A percentile compares a stretch with the other conserved stretches of the same genome.
Conservation (phyloP, 2,113 vertebrate genomes). For the Cyprinodon tularosa region DNA sequence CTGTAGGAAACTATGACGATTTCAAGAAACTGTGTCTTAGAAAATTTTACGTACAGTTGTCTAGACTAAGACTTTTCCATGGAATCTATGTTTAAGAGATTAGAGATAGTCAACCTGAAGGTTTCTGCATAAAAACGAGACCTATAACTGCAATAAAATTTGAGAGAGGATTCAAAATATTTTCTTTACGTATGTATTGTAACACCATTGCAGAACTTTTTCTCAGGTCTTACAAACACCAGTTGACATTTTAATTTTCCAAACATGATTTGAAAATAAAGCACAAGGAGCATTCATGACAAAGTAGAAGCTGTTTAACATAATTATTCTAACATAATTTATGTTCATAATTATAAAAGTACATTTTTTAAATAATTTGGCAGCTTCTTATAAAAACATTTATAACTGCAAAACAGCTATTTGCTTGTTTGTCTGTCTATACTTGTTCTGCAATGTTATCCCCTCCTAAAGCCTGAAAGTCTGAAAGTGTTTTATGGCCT, state of each 20-base stretch:
- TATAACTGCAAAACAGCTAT: slow-evolving; percentile 24
- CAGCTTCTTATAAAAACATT: slow-evolving; percentile 42
- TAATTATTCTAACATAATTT: slow-evolving; percentile 11
- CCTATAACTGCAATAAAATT: slow-evolving; percentile 76
- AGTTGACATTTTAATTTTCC: slow-evolving; percentile 36
- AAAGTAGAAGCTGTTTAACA: slow-evolving; percentile 9
- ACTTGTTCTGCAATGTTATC: slow-evolving; percentile 37
- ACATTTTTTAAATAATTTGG: no score
- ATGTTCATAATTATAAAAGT: no score
- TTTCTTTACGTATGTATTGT: slow-evolving; percentile 55
- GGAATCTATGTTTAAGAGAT: slow-evolving; percentile 60
- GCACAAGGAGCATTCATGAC: slow-evolving; percentile 50
- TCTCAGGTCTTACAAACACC: slow-evolving; percentile 40
- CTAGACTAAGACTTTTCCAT: no score
- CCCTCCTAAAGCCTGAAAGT: slow-evolving; percentile 8
- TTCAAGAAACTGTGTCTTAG: no score
- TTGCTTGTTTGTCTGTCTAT: slow-evolving; percentile 38
- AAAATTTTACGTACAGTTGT: no score
- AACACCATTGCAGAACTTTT: slow-evolving; percentile 43
- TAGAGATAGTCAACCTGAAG: slow-evolving; percentile 67
- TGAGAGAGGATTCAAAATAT: slow-evolving; percentile 34
- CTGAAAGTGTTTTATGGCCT: slow-evolving; percentile 46
- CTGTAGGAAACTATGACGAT: no score
- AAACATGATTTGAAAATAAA: slow-evolving; percentile 48
- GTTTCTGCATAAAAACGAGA: slow-evolving; percentile 66